Evolutionary conservation across 2,113 vertebrate genomes (phyloP), one percentile per base, ranked within the genome.

Genomic region (Lasiurus borealis): DNA sequence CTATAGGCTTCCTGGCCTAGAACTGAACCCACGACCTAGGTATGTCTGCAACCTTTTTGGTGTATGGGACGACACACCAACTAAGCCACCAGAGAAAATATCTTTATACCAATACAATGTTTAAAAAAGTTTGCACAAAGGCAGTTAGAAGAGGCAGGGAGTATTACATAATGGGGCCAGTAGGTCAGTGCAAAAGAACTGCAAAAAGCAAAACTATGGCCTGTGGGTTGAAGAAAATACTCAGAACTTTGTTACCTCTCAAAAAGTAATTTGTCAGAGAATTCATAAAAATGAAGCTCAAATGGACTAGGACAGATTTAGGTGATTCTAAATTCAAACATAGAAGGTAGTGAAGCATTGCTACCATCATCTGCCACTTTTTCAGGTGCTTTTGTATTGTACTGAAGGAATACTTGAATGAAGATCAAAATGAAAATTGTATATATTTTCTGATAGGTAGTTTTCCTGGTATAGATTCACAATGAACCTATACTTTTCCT

Each of bases 211-310:
- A 66, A 91, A 88, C 0, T 29, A 13, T 46, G 62, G 86, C 18
- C 8, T 23, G 40, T n/a, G 50, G 2, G 5, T 12, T 27, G 12
- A 62, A 75, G 44, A 76, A 78, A 64, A 88, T 54, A 57, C 50
- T 90, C 40, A 94, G 31, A 88, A 77, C 5, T 85, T 27, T 54
- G 1, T 54, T 83, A 54, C 6, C 36, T 18, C 44, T 91, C 14
- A 85, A 54, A 78, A 95, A 71, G 15, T 68, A 40, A 27, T 90
- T 18, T 76, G n/a, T 59, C 40, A 57, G 54, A 57, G 54, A 7
- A 80, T 75, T 72, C 48, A 69, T 23, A 80, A 84, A 88, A 91
- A 89, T 69, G 12, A 68, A 93, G 44, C n/a, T 62, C 52, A 85
- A 89, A 48, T 18, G 81, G 29, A 78, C 25, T 27, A 78, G 23